Base-by-base conservation (phyloP, 2,797 vertebrate genomes). In the Atherinosoma microstoma region DNA sequence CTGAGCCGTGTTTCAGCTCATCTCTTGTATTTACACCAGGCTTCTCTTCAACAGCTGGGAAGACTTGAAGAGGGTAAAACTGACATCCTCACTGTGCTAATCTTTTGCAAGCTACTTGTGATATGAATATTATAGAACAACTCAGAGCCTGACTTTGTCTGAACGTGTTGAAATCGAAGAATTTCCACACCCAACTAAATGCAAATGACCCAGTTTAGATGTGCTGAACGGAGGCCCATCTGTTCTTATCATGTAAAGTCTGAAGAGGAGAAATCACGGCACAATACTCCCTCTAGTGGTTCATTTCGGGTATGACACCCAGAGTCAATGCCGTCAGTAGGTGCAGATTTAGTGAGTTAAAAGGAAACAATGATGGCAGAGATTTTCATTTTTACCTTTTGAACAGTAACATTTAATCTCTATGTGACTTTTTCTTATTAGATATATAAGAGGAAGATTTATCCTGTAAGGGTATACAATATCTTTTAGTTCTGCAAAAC, bases 201-300 rank as follows among this genome's bases (percentile, higher is more conserved):
- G 22, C 22, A 75, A 45, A 63, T 49, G 35, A 32, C 16, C 6
- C 27, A 29, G 24, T 67, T 40, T 47, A 24, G 2, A 4, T 7
- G 2, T 0, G 20, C 16, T 60, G 27, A 8, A 11, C 24, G 32
- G 49, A 45, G 30, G 40, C 27, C 36, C 9, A 12, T 59, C 45
- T 67, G 32, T 8, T 36, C 8, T 11, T n/a, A 45, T 53, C 22
- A 24, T 18, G 16, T 54, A 32, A 35, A 27, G 6, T 35, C 45
- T n/a, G 13, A 56, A 56, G 51, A 20, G 36, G 24, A 22, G 29
- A 66, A 59, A 68, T 40, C 9, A 4, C 13, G 47, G 69, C 35
- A 11, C 35, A 36, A 24, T 53, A 24, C 77, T 70, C 79, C 77
- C 75, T 80, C 84, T 79, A 68, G 75, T 84, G 84, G 86, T 49